Conservation (phyloP, 2,797 vertebrate genomes). For the Poecilia picta region DNA sequence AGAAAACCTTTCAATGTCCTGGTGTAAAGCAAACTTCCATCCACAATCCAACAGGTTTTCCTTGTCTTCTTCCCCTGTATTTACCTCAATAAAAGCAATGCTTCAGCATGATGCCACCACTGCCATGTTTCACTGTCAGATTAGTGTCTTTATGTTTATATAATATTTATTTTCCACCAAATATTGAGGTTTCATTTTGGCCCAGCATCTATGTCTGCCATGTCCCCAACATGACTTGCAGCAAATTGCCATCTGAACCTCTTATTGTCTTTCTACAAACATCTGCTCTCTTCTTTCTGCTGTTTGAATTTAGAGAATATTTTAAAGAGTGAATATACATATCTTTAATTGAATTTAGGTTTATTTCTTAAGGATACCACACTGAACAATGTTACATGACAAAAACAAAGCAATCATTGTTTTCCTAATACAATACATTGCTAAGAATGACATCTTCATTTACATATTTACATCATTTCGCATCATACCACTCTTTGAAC, state of each 20-base stretch:
- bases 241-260: not conserved
- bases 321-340: not conserved
- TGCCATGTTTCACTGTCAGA: not conserved
- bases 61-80: not conserved
- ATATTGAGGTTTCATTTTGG: not conserved
- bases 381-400: too few relatives aligned
- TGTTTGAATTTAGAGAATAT: not conserved
- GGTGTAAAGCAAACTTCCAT: not conserved
- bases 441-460: too few relatives aligned
- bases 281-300: not conserved
- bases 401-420: too few relatives aligned
- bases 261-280: not conserved
- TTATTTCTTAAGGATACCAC: too few relatives aligned
- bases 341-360: too few relatives aligned
- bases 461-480: not conserved
- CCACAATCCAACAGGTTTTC: not conserved
- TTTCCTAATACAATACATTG: too few relatives aligned
- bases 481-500: slow-evolving; percentile 7
- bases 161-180: not conserved
- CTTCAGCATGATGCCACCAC: not conserved
- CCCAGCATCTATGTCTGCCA: not conserved
- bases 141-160: not conserved
- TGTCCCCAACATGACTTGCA: not conserved
- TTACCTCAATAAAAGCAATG: not conserved
- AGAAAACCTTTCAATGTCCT: not conserved